These are phyloP conservation scores for Phaonia tiefii DNA, from an alignment of 2,888 invertebrate species.

Conservation along the genomic window DNA sequence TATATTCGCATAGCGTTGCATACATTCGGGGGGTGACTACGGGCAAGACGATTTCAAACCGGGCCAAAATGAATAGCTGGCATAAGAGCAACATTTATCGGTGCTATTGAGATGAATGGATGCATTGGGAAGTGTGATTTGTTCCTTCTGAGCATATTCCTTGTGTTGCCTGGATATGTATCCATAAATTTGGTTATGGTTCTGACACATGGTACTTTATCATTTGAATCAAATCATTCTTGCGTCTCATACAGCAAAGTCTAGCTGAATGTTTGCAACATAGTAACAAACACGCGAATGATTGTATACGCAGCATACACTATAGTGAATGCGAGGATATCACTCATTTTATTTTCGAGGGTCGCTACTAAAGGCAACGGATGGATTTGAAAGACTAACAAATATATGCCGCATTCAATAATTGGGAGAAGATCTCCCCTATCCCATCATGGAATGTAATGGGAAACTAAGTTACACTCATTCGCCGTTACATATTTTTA, in stretches of 20 bases:
- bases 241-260: not conserved
- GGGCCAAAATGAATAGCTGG: slow-evolving; percentile 8
- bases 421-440: no score
- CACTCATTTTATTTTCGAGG: no score
- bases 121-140: slow-evolving; percentile 54
- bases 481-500: no score
- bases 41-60: not conserved
- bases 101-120: slow-evolving; percentile 44
- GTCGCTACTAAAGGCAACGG: no score
- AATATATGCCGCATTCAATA: no score
- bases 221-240: slow-evolving; percentile 30
- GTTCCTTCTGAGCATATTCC: slow-evolving; percentile 23
- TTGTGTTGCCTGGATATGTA: slow-evolving; percentile 43
- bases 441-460: no score
- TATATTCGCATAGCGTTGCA: no score
- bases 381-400: no score
- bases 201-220: slow-evolving; percentile 58
- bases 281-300: not conserved
- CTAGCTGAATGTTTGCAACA: not conserved
- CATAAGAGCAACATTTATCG: slow-evolving; percentile 35
- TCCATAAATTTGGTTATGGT: slow-evolving; percentile 59
- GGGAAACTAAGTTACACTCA: no score
- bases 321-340: no score
- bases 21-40: slow-evolving; percentile 7
- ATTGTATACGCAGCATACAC: no score